Base-by-base conservation (phyloP, 2,113 vertebrate species). In the Lagopus muta region DNA sequence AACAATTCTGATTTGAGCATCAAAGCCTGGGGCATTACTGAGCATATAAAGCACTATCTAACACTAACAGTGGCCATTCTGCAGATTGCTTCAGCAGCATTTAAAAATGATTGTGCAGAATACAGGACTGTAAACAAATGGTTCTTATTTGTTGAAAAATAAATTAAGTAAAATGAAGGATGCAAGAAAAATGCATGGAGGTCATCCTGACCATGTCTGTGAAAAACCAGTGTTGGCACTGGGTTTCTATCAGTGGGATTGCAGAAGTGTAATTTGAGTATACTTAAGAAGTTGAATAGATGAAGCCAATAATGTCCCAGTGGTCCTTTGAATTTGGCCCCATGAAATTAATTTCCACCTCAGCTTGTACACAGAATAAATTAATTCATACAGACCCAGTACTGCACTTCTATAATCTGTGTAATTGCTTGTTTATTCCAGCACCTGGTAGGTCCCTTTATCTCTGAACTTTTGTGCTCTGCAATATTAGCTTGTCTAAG, bases 281-380 rank as follows among this genome's bases (percentile, higher is more conserved):
- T 93, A 74, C 87, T 93, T 94, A 77, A 92, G 89, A 92, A 96
- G 84, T 76, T 94, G 90, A 92, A 91, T 94, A 95, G 94, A 91
- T 91, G 90, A 96, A 96, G 93, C 88, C 84, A 92, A 58, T 94
- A 84, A 80, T 92, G 94, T 97, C 96, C 95, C 97, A 92, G 90
- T 75, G 92, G 97, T 96, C 95, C 95, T 97, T 96, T 95, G 94
- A 93, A 85, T 95, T 92, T 93, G 92, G 95, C 94, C 93, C 91
- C 95, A 93, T 96, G 94, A 96, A 97, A 96, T 97, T 97, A 96
- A 97, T 97, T 97, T 97, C 90, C 90, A 94, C 94, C 94, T 96
- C 90, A 82, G 86, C 25, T 96, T 95, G 88, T 97, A 96, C 82
- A 93, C 88, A 82, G 96, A 96, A 94, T 96, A 94, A 97, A 97